A percentile compares a stretch with the other conserved stretches of the same genome.
Conservation (phyloP, 2,113 vertebrate genomes). For the Mesoclemmys tuberculata region DNA sequence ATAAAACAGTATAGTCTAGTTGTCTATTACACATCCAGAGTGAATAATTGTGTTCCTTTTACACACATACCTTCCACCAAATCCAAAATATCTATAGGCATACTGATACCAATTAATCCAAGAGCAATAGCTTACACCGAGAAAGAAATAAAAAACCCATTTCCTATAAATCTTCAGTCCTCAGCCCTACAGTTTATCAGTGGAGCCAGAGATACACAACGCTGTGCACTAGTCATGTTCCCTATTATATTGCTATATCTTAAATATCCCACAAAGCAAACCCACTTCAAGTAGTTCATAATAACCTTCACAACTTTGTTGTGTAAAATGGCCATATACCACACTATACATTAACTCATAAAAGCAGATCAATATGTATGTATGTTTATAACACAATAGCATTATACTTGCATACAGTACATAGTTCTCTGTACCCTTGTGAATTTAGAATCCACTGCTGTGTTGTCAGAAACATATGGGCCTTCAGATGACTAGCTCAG, state of each 20-base stretch:
- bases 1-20: constrained; percentile 56
- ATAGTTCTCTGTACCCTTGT: background rate
- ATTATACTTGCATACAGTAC: background rate
- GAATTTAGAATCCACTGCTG: background rate
- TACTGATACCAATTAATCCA: background rate
- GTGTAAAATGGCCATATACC: background rate
- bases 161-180: background rate
- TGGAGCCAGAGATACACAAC: background rate
- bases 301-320: background rate
- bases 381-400: background rate
- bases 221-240: background rate
- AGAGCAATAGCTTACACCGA: background rate
- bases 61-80: background rate
- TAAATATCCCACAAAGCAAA: background rate
- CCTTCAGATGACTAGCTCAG: background rate
- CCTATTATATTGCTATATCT: background rate
- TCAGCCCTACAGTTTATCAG: background rate
- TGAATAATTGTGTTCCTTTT: background rate
- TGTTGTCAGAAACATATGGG: background rate
- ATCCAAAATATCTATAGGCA: background rate
- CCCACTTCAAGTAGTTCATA: background rate
- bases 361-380: background rate
- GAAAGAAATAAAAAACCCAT: background rate
- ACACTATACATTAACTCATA: background rate
- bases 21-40: background rate